phyloP scores from a whole-genome alignment of 2,113 vertebrate genomes.

The Oryzias javanicus region DNA sequence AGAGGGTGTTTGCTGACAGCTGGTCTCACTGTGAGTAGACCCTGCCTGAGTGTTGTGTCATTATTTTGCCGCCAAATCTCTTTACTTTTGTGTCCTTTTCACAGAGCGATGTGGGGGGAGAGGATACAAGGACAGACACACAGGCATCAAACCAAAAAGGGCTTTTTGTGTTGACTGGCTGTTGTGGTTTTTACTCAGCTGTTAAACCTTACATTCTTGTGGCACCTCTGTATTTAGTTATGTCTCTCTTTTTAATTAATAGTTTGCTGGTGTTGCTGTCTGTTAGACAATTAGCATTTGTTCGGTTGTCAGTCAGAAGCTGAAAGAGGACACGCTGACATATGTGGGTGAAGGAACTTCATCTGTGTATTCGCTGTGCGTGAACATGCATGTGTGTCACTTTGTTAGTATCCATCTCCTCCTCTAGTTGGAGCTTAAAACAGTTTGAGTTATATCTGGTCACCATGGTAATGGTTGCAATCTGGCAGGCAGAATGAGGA shows the following conservation, averaged over 20 bases:
- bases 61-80: conserved; percentile 73
- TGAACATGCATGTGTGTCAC: conserved; percentile 46
- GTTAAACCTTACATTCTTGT: conserved; percentile 38
- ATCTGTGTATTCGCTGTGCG: conserved; percentile 33
- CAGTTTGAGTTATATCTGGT: conserved; percentile 80
- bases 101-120: conserved; percentile 10
- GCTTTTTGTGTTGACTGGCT: conserved; percentile 55
- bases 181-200: conserved; percentile 44
- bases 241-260: conserved; percentile 56
- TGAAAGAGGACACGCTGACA: conserved; percentile 47
- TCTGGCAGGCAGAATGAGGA: conserved; percentile 70
- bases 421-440: conserved; percentile 77
- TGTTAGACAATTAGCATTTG: conserved; percentile 66
- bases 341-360: conserved; percentile 54
- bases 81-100: conserved; percentile 54
- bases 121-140: conserved; percentile 22
- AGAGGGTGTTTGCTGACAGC: conserved; percentile 72
- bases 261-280: conserved; percentile 57
- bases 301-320: conserved; percentile 59
- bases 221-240: conserved; percentile 46
- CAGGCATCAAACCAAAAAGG: conserved; percentile 49
- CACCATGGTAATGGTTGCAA: conserved; percentile 77
- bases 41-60: conserved; percentile 68
- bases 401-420: conserved; percentile 72
- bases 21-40: conserved; percentile 67